Conservation (phyloP, 2,113 vertebrate genomes). For the Apeltes quadracus region DNA sequence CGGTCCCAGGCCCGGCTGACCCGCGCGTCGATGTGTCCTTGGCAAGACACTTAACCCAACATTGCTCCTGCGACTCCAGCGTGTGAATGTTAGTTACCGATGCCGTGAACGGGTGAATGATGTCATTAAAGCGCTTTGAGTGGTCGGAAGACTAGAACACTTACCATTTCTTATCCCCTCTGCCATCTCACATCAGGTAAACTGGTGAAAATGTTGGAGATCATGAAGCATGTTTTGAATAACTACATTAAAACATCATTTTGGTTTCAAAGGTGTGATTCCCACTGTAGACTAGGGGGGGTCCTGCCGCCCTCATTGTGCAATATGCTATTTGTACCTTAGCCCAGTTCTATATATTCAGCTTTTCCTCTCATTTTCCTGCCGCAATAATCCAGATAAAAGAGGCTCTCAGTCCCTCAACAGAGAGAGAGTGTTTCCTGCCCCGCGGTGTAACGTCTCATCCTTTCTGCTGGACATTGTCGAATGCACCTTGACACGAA, state of each 20-base stretch:
- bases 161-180: constrained; percentile 67
- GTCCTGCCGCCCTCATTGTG: background rate
- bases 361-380: background rate
- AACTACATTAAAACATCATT: background rate
- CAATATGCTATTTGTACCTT: background rate
- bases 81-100: too few relatives aligned
- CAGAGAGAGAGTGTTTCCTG: background rate
- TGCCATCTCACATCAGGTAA: constrained; percentile 42
- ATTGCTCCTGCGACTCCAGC: too few relatives aligned
- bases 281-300: background rate
- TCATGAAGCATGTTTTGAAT: background rate
- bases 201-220: background rate
- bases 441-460: background rate
- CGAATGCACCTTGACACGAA: background rate
- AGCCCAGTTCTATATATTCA: background rate
- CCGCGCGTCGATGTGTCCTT: too few relatives aligned
- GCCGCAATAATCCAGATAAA: constrained; percentile 1
- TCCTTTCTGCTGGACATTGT: background rate
- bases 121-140: too few relatives aligned
- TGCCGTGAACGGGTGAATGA: too few relatives aligned
- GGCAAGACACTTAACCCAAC: too few relatives aligned
- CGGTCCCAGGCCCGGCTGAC: too few relatives aligned
- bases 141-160: too few relatives aligned
- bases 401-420: background rate
- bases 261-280: background rate